Conservation (phyloP, 2,888 invertebrate species). For the Caenorhabditis angaria region DNA sequence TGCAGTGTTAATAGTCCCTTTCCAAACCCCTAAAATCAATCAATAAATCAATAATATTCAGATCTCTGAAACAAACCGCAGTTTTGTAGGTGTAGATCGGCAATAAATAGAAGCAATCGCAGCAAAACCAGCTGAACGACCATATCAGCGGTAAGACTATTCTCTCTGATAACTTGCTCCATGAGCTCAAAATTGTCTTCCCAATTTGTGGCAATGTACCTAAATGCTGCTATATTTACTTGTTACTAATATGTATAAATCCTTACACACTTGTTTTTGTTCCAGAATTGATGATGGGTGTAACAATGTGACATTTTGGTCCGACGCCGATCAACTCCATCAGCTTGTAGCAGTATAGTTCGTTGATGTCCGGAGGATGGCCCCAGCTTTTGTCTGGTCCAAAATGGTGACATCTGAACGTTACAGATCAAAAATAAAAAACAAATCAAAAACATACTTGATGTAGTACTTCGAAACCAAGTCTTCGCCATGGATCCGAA, state of each 20-base stretch:
- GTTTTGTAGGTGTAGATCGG: conserved; percentile 21
- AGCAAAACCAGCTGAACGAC: conserved; percentile 25
- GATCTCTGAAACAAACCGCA: conserved; percentile 33
- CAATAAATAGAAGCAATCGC: conserved; percentile 15
- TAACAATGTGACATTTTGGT: conserved; percentile 22
- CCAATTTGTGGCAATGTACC: conserved; percentile 32
- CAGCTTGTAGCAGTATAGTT: conserved; percentile 27
- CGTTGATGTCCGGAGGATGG: conserved; percentile 25
- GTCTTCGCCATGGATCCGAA: conserved; percentile 30
- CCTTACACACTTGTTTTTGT: conserved; percentile 33
- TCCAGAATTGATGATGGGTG: conserved; percentile 15
- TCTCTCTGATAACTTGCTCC: conserved; percentile 15
- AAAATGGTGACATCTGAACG: conserved; percentile 32
- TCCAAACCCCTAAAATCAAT: conserved; percentile 25
- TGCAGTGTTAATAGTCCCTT: conserved; percentile 23
- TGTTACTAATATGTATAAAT: conserved; percentile 25
- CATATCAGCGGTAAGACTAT: conserved; percentile 24
- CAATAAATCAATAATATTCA: conserved; percentile 15
- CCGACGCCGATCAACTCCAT: conserved; percentile 25
- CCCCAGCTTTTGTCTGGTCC: conserved; percentile 10
- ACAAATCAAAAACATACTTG: conserved; percentile 35
- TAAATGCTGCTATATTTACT: conserved; percentile 17
- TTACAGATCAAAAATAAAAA: conserved; percentile 23
- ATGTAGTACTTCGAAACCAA: conserved; percentile 21
- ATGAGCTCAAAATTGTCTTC: conserved; percentile 23